Evolutionary conservation across 2,113 vertebrate species (phyloP).

Genomic region (Neogale vison): DNA sequence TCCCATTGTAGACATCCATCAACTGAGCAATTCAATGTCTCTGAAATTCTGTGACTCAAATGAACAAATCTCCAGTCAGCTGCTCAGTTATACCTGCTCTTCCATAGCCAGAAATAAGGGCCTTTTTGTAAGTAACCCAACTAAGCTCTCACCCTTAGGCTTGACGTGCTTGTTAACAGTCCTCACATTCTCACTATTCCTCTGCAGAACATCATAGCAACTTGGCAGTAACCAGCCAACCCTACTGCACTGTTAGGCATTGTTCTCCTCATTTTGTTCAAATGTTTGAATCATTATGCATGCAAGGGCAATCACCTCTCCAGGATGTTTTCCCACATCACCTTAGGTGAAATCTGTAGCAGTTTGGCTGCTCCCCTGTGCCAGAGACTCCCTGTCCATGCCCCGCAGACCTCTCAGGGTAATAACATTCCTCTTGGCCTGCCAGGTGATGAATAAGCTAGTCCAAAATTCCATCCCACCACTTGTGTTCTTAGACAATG

Average conservation of each 20-base stretch:
- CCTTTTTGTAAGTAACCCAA: not conserved
- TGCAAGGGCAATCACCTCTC: not conserved
- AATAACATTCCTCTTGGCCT: not conserved
- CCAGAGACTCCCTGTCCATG: not conserved
- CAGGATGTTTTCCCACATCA: not conserved
- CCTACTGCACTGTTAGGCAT: not conserved
- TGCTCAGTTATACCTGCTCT: not conserved
- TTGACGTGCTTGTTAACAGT: not conserved
- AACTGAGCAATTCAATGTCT: not conserved
- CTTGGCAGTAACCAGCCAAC: not conserved
- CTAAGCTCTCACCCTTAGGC: not conserved
- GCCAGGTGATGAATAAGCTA: not conserved
- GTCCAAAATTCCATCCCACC: not conserved
- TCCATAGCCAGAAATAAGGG: not conserved
- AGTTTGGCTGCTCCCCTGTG: not conserved
- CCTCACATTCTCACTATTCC: not conserved
- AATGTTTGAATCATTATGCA: not conserved
- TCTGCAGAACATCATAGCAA: not conserved
- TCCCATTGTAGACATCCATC: not conserved
- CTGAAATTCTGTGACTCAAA: not conserved
- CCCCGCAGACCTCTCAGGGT: not conserved
- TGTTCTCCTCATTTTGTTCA: conserved; percentile 12
- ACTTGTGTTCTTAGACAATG: not conserved
- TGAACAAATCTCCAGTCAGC: not conserved
- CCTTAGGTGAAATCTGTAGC: not conserved